Percentiles rank a stretch among this genome's conserved stretches.
phyloP scores from a whole-genome alignment of 53 echinoderm and acorn worm species.

The Glandiceps talaboti region DNA sequence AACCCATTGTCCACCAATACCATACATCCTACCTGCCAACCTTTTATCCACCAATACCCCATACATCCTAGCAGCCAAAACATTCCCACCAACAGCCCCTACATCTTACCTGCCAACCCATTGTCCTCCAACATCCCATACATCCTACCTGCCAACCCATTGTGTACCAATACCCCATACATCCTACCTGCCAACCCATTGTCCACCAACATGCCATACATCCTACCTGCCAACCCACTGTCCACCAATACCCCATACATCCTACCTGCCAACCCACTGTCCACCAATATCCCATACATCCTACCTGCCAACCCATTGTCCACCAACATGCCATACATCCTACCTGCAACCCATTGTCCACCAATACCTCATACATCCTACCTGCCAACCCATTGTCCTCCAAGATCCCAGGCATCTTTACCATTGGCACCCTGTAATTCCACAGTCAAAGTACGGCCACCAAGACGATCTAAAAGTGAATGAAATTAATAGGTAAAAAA shows the following conservation, averaged over 20 bases:
- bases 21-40: conserved; percentile 92
- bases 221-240: conserved; percentile 98
- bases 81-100: too few species aligned
- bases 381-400: conserved; percentile 97
- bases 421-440: conserved; percentile 45
- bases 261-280: conserved; percentile 50
- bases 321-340: conserved; percentile 83
- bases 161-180: too few species aligned
- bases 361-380: conserved; percentile 49
- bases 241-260: conserved; percentile 84
- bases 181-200: conserved; percentile 68
- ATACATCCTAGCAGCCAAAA: conserved; percentile 64
- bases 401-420: conserved; percentile 82
- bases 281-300: too few species aligned
- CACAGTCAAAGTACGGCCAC: conserved; percentile 65
- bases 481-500: not conserved
- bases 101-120: conserved; percentile 98
- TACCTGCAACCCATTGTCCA: too few species aligned
- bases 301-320: conserved; percentile 97
- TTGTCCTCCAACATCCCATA: conserved; percentile 90
- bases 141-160: conserved; percentile 49
- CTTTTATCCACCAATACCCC: conserved; percentile 95
- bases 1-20: too few species aligned
- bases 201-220: too few species aligned
- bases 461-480: conserved; percentile 60